Conservation (phyloP, 2,113 vertebrate species). For the human region DNA sequence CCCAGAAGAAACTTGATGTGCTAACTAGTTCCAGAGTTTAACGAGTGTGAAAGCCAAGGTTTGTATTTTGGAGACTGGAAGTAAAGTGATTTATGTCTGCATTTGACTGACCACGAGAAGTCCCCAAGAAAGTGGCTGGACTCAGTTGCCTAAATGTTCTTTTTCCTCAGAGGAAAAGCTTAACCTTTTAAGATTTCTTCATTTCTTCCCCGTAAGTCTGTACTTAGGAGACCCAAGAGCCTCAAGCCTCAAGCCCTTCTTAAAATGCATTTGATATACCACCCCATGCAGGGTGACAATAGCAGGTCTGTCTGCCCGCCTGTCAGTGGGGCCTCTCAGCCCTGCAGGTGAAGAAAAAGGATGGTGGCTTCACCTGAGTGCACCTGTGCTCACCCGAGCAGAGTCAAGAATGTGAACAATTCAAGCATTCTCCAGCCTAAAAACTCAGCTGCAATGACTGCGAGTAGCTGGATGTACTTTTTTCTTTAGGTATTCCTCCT, state of each 20-base stretch:
- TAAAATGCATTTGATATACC: constrained; percentile 64
- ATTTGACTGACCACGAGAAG: neutral
- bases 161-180: neutral
- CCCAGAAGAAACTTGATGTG: constrained; percentile 79
- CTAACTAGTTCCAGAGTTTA: constrained; percentile 81
- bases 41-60: constrained; percentile 57
- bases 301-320: constrained; percentile 74
- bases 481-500: neutral
- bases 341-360: constrained; percentile 63
- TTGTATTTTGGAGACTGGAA: constrained; percentile 45
- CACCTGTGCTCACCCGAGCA: constrained; percentile 83
- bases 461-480: constrained; percentile 44
- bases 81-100: constrained; percentile 40
- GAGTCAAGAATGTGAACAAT: constrained; percentile 84
- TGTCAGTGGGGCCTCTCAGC: constrained; percentile 31
- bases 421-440: constrained; percentile 76
- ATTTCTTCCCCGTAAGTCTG: neutral
- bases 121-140: neutral
- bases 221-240: constrained; percentile 40
- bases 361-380: constrained; percentile 44
- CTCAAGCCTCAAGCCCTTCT: constrained; percentile 13
- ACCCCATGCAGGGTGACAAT: constrained; percentile 74
- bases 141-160: neutral
- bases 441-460: constrained; percentile 32
- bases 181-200: neutral